Percentiles rank a stretch among this genome's conserved stretches.
phyloP scores from a whole-genome alignment of 2,888 invertebrate species.

The Philhelius pedissequus region DNA sequence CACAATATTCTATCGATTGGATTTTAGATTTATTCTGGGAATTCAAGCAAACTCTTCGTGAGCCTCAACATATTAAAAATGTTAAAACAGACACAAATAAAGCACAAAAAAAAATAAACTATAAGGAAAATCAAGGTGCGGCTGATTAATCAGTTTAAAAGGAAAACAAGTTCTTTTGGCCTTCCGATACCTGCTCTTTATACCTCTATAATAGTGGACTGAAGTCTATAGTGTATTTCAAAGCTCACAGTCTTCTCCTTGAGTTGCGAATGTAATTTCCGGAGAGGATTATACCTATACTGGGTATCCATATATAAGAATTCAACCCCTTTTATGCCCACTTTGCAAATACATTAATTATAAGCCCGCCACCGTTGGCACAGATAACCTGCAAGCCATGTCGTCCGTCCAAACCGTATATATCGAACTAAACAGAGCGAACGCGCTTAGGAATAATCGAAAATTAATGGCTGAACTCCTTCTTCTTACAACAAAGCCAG shows the following conservation, averaged over 20 bases:
- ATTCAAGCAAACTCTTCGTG: neutral
- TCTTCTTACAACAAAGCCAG: slow-evolving; percentile 15
- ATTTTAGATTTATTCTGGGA: slow-evolving; percentile 37
- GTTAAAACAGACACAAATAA: neutral
- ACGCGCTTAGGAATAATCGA: slow-evolving; percentile 53
- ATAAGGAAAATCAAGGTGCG: slow-evolving; percentile 59
- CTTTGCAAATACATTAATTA: slow-evolving; percentile 57
- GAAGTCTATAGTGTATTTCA: neutral
- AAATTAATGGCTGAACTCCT: slow-evolving; percentile 54
- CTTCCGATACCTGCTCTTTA: neutral
- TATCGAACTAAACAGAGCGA: neutral
- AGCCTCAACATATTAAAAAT: neutral
- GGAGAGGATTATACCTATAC: slow-evolving; percentile 44
- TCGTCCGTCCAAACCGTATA: neutral
- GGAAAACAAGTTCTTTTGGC: slow-evolving; percentile 52
- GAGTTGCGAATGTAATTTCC: slow-evolving; percentile 63
- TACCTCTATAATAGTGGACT: neutral
- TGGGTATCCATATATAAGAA: neutral
- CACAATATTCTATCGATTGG: slow-evolving; percentile 29
- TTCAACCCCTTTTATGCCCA: neutral
- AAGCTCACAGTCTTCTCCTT: slow-evolving; percentile 24
- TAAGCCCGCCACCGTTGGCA: slow-evolving; percentile 36
- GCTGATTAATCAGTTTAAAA: slow-evolving; percentile 67
- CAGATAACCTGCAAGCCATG: slow-evolving; percentile 29
- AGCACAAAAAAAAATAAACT: neutral